These are phyloP conservation scores for Lymantria dispar DNA, from an alignment of 2,888 invertebrate species.

Conservation along the genomic window DNA sequence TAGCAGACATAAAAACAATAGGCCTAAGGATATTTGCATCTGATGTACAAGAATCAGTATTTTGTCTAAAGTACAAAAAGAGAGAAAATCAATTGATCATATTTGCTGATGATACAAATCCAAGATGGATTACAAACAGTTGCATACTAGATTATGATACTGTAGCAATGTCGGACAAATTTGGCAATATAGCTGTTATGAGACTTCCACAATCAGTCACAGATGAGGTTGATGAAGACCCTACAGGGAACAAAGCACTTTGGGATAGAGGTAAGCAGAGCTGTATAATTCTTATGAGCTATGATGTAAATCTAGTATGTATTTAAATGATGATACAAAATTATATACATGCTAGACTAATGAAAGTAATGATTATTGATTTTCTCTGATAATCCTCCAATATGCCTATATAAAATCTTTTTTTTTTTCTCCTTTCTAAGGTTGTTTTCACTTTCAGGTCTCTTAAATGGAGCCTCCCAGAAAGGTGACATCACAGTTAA, in stretches of 20 bases:
- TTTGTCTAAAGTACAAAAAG: constrained; percentile 96
- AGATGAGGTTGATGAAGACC: constrained; percentile 99
- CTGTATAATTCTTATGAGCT: background rate
- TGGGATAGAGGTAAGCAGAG: constrained; percentile 90
- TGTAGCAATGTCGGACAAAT: constrained; percentile 98
- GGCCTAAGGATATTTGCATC: constrained; percentile 97
- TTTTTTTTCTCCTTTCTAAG: background rate
- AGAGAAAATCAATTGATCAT: constrained; percentile 98
- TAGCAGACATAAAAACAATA: constrained; percentile 96
- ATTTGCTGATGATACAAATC: constrained; percentile 99
- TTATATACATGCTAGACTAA: constrained; percentile 82
- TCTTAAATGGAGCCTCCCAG: constrained; percentile 98
- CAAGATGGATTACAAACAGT: constrained; percentile 96
- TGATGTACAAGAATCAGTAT: constrained; percentile 98
- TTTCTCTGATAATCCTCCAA: constrained; percentile 41
- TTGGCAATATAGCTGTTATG: constrained; percentile 96
- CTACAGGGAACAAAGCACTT: constrained; percentile 98
- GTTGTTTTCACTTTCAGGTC: constrained; percentile 77
- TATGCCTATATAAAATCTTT: too few species aligned
- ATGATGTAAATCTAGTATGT: background rate
- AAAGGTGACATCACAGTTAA: constrained; percentile 96
- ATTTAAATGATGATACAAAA: constrained; percentile 62
- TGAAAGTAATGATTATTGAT: constrained; percentile 72
- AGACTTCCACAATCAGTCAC: constrained; percentile 94
- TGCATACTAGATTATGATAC: constrained; percentile 97